Base-by-base conservation (phyloP, 2,113 vertebrate genomes). In the Megaceryle maxima region DNA sequence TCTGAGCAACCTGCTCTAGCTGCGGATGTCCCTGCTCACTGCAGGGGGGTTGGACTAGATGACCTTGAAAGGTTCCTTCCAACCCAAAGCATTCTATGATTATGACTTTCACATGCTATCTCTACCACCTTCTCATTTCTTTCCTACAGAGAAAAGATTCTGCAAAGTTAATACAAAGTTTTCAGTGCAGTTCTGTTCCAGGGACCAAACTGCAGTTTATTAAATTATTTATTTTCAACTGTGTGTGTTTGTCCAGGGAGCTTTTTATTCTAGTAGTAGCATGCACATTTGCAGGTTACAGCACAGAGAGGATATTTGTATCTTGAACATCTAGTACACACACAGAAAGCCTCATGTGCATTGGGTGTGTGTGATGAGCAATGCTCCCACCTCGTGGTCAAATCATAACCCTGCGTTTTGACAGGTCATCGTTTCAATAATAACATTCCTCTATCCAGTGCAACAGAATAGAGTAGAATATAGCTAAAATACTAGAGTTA, bases 381-480 rank as follows among this genome's bases (percentile, higher is more conserved):
- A 69, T 39, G 63, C 85, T 97, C 44, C 91, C 89, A 94, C 69
- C 96, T 85, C 31, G 76, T 85, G 94, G 92, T 63, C 74, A 89
- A 21, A 87, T 26, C 1, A 4, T 35, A 87, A 62, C 17, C 43
- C 26, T 83, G 26, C 18, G 0, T 68, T 68, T 88, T 67, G 57
- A 22, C 20, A 10, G 50, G 13, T 72, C 37, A 12, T 13, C 1
- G 16, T 62, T 85, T 70, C 53, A 79, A 2, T 26, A 41, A 10
- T 31, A 3, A 3, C 4, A 3, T 56, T 68, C 16, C 31, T 84
- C 25, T 78, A 4, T 31, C 6, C 5, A 41, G 5, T 29, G 43
- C 66, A 56, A 35, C 10, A 39, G 11, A 55, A 11, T 11, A 19
- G 26, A 89, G 26, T 39, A 24, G 6, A 68, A 25, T 31, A 51